phyloP scores from a whole-genome alignment of 2,113 vertebrate genomes.

The Acrocephalus arundinaceus region DNA sequence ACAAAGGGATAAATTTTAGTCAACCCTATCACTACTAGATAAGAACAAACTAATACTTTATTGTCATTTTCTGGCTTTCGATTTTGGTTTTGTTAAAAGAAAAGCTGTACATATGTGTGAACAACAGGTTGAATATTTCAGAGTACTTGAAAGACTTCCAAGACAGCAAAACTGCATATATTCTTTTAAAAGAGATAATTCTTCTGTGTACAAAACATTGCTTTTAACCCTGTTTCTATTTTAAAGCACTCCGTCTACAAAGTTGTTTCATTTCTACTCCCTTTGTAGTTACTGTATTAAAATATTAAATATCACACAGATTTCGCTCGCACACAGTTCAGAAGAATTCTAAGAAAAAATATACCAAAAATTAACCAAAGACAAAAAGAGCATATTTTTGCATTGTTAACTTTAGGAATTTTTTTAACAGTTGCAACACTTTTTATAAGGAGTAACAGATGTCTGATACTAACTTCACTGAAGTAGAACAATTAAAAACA shows the following conservation, averaged over 20 bases:
- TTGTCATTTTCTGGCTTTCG: background rate
- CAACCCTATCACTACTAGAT: background rate
- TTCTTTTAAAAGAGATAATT: background rate
- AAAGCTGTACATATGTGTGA: background rate
- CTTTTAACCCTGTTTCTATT: background rate
- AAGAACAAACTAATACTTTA: background rate
- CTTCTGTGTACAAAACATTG: background rate
- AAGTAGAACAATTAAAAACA: background rate
- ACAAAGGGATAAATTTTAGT: constrained; percentile 43
- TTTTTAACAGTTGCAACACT: background rate
- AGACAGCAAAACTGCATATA: background rate
- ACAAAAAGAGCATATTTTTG: background rate
- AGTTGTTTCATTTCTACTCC: background rate
- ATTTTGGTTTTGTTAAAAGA: background rate
- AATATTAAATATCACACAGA: background rate
- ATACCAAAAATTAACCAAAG: background rate
- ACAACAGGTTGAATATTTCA: background rate
- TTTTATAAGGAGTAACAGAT: background rate
- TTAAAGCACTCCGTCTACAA: background rate
- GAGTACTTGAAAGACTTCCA: background rate
- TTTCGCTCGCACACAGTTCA: background rate
- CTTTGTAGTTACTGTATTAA: background rate
- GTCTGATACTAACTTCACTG: background rate
- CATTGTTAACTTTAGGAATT: background rate
- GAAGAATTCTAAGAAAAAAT: background rate